Conservation (phyloP, 2,113 vertebrate species). For the Cyprinus carpio region DNA sequence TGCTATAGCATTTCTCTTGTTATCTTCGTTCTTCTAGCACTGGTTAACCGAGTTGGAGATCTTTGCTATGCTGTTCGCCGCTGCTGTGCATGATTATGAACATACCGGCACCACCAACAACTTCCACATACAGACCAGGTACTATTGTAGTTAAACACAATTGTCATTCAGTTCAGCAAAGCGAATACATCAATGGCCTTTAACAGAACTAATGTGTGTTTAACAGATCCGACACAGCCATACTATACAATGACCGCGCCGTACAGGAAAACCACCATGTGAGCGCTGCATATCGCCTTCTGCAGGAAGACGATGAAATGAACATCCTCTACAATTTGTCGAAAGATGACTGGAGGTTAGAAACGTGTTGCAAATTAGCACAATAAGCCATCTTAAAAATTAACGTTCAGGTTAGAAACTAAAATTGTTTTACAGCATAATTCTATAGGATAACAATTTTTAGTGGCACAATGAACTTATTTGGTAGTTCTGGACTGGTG, state of each 20-base stretch:
- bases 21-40: constrained; percentile 76
- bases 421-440: no score
- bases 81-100: constrained; percentile 93
- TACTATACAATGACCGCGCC: constrained; percentile 93
- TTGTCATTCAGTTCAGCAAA: background rate
- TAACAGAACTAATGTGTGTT: background rate
- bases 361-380: background rate
- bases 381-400: background rate
- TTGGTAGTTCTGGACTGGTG: no score
- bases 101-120: constrained; percentile 97
- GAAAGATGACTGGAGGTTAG: constrained; percentile 95
- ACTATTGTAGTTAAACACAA: constrained; percentile 4
- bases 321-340: constrained; percentile 92
- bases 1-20: background rate
- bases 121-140: constrained; percentile 95
- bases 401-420: no score
- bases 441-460: no score
- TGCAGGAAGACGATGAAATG: constrained; percentile 90
- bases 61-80: constrained; percentile 94
- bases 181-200: background rate
- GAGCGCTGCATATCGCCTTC: constrained; percentile 88
- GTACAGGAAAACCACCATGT: constrained; percentile 94
- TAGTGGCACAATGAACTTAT: no score
- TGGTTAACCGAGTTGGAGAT: constrained; percentile 96
- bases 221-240: constrained; percentile 87